Conservation (phyloP, 2,113 vertebrate species). For the Neolamprologus longior region DNA sequence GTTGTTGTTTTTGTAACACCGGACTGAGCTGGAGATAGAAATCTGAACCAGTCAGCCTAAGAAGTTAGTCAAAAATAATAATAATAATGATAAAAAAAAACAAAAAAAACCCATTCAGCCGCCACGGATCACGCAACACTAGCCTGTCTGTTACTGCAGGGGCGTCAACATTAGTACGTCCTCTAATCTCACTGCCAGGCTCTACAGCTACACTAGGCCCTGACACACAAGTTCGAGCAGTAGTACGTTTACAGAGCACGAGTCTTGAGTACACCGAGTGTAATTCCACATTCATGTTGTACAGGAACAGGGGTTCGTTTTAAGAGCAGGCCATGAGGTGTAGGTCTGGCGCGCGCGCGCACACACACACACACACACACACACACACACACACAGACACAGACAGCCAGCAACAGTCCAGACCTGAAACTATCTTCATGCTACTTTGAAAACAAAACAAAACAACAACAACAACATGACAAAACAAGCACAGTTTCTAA, state of each 20-base stretch:
- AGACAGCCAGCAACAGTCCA: neutral
- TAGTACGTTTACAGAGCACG: slow-evolving; percentile 35
- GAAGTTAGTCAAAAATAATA: neutral
- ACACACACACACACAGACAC: neutral
- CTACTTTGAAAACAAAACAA: slow-evolving; percentile 21
- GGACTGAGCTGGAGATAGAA: slow-evolving; percentile 21
- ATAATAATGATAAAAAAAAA: neutral
- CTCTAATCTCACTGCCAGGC: slow-evolving; percentile 24
- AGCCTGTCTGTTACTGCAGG: slow-evolving; percentile 30
- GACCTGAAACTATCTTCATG: slow-evolving; percentile 44
- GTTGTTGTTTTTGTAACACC: slow-evolving; percentile 23
- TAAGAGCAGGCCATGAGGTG: slow-evolving; percentile 12
- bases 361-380: neutral
- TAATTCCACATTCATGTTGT: slow-evolving; percentile 59
- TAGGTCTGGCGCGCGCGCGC: neutral
- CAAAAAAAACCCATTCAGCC: neutral
- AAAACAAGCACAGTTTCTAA: slow-evolving; percentile 6
- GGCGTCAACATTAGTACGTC: neutral
- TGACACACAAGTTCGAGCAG: slow-evolving; percentile 31
- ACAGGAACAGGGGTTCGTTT: slow-evolving; percentile 1
- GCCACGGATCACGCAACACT: neutral
- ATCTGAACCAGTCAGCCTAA: neutral
- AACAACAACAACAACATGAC: neutral
- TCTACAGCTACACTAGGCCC: neutral
- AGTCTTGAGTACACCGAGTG: slow-evolving; percentile 21